Evolutionary conservation across 2,888 invertebrate species (phyloP), one percentile per base, ranked within the genome.

Genomic region (Biston betularia): DNA sequence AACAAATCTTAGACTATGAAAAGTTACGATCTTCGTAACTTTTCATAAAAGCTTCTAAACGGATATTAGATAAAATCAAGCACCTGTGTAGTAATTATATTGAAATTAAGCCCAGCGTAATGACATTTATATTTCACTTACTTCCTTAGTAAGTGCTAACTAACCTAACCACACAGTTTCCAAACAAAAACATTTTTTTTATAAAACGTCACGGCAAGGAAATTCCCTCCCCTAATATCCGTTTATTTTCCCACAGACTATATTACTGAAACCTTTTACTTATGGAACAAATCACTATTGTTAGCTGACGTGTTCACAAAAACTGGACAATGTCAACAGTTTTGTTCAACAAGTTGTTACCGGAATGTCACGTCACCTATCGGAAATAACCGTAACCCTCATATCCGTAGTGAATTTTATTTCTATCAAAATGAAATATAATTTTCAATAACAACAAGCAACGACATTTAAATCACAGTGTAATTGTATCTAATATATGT

Each of bases 301-400:
- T 86, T 77, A 73, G 58, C 69, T 83, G 86, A 88, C 85, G 71
- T 73, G 81, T 68, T 71, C 75, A 87, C 84, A 88, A 89, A 85
- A 83, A 79, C 78, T 81, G 85, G 87, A 87, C 80, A 81, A 80
- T 84, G 85, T 81, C 79, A 83, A 88, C 84, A 86, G 84, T 83
- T 82, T 80, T 74, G 77, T 77, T 89, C 89, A 90, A 90, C 90
- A 90, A 90, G 89, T 90, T 84, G 87, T 83, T 81, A 82, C 83
- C 83, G 75, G 76, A 73, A 81, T 79, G 78, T 72, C 78, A 78
- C 79, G 84, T 84, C 86, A 85, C 83, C 84, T 49, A 35, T 53
- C 40, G 55, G 14, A 59, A 57, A 57, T 10, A 14, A 6, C 33
- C 8, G 34, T 58, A n/a, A 45, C 34, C n/a, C n/a, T n/a, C n/a